These are phyloP conservation scores for Drosophila punjabiensis DNA, from an alignment of 1,140 invertebrate species.

Conservation along the genomic window DNA sequence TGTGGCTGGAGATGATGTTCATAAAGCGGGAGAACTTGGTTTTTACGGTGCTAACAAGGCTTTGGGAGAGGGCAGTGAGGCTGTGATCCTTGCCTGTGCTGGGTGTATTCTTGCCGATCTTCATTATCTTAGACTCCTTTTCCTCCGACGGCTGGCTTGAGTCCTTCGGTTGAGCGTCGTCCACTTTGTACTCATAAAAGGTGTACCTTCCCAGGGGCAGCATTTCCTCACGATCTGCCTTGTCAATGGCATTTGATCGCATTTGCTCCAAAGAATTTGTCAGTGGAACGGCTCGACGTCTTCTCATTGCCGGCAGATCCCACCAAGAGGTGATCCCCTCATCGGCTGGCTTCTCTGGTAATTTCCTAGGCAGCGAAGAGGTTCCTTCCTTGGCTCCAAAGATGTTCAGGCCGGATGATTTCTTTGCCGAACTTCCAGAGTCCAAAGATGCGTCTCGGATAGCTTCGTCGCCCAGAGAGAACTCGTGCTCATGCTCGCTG, in stretches of 20 bases:
- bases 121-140: slow-evolving; percentile 62
- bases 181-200: slow-evolving; percentile 61
- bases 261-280: slow-evolving; percentile 29
- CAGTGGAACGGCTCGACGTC: slow-evolving; percentile 54
- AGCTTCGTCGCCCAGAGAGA: slow-evolving; percentile 39
- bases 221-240: slow-evolving; percentile 60
- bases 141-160: slow-evolving; percentile 1
- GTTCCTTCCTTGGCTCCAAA: slow-evolving; percentile 26
- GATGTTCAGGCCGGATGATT: slow-evolving; percentile 25
- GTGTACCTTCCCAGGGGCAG: slow-evolving; percentile 55
- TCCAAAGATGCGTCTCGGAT: slow-evolving; percentile 23
- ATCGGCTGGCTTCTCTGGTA: slow-evolving; percentile 25
- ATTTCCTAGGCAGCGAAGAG: slow-evolving; percentile 14
- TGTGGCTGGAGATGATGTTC: slow-evolving; percentile 70
- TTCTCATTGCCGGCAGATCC: slow-evolving; percentile 65
- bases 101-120: slow-evolving; percentile 32
- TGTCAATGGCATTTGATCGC: slow-evolving; percentile 67
- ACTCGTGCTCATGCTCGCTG: slow-evolving; percentile 56
- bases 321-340: slow-evolving; percentile 69
- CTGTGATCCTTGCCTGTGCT: not conserved
- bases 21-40: slow-evolving; percentile 69
- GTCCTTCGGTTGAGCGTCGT: slow-evolving; percentile 8
- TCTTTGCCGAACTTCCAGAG: not conserved
- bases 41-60: slow-evolving; percentile 65
- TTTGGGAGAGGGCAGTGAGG: slow-evolving; percentile 47